phyloP scores from a whole-genome alignment of 2,888 invertebrate species.

The Netelia virgata region DNA sequence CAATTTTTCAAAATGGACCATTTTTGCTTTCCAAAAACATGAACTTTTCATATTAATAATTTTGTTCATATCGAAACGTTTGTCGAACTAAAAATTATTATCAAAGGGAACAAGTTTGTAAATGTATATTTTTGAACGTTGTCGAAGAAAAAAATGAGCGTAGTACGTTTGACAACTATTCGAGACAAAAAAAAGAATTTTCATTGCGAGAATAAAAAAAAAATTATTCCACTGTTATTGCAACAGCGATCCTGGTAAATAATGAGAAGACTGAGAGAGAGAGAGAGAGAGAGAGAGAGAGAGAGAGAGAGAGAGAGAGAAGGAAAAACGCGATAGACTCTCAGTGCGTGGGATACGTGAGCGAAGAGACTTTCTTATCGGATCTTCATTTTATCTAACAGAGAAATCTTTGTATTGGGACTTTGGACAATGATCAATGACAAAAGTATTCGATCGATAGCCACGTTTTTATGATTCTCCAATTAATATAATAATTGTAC shows the following conservation, averaged over 20 bases:
- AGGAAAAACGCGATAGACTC: slow-evolving; percentile 37
- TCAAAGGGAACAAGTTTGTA: too few species aligned
- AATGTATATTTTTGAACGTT: too few species aligned
- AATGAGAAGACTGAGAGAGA: background rate
- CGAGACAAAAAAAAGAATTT: slow-evolving; percentile 3
- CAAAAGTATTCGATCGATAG: slow-evolving; percentile 34
- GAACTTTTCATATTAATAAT: too few species aligned
- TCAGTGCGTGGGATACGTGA: slow-evolving; percentile 50
- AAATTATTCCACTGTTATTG: background rate
- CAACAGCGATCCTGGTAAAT: background rate
- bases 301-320: background rate
- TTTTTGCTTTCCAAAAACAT: too few species aligned
- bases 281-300: slow-evolving; percentile 1
- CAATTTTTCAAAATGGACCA: slow-evolving; percentile 25
- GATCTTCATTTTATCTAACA: slow-evolving; percentile 51
- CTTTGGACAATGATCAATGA: slow-evolving; percentile 59
- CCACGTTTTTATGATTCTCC: background rate
- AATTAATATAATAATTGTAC: slow-evolving; percentile 42
- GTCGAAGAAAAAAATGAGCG: background rate
- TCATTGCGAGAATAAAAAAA: background rate
- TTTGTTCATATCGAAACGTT: too few species aligned
- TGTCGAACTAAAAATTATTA: too few species aligned
- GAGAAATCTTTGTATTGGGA: slow-evolving; percentile 55
- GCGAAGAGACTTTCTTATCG: slow-evolving; percentile 61
- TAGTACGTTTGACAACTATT: slow-evolving; percentile 14